Base-by-base conservation (phyloP, 2,888 invertebrate genomes). In the Epinotia ramella region DNA sequence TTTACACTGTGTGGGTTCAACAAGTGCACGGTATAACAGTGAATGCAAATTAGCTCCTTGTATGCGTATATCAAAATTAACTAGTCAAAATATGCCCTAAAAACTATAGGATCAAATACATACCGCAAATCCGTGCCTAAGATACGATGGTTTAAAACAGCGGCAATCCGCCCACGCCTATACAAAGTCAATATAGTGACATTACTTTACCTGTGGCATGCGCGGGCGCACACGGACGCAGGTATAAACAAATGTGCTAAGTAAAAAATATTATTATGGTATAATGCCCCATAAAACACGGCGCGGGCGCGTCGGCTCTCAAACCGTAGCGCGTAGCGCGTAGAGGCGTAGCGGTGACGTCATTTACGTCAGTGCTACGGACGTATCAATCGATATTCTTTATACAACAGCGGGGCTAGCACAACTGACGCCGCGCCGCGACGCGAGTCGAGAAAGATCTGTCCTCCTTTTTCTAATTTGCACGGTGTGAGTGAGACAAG, bases 211-310 rank as follows among this genome's bases (percentile, higher is more conserved):
- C 28, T 60, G 60, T 28, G 69, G 6, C 24, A n/a, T 79, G 73
- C 75, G 72, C 76, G 76, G 77, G 77, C 76, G 77, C 79, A 60
- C 80, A 77, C 81, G 69, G 69, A 79, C 79, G 40, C 74, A 79
- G 80, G 86, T 86, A 89, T 88, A 88, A 87, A 91, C 91, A 88
- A 89, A 91, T 91, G 93, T 92, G 93, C 92, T 93, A 93, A 94
- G 93, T 93, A 93, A 94, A 93, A 94, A 93, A 93, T 93, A 93
- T 92, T 92, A 93, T 93, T 93, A 91, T 90, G 88, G 87, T 87
- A 90, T 93, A 92, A 92, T 93, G 89, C 84, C 90, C 91, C 91
- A 92, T 94, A 93, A 93, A 93, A 93, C 91, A 92, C 91, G 86
- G 84, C 87, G 85, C 84, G 84, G 82, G 85, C 85, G 84, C 81